Evolutionary conservation across 1,140 invertebrate genomes (phyloP), one percentile per base, ranked within the genome.

Genomic region (Colletes latitarsis): DNA sequence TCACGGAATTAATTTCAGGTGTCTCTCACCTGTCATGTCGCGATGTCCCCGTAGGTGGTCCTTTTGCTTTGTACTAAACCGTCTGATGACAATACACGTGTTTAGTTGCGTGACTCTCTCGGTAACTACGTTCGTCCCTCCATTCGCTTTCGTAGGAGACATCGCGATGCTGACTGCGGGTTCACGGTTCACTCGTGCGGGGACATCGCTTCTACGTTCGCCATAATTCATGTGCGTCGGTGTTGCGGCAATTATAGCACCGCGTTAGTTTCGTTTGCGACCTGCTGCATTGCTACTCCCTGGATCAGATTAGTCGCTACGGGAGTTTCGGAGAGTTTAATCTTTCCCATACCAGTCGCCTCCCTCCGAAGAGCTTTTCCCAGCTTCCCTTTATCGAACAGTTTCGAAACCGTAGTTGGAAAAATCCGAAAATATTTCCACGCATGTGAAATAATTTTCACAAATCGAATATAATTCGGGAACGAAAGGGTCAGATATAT

Each of bases 1-100:
- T 55, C 66, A 49, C 60, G 5, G 82, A 81, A 81, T 83, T 90
- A 89, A 89, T 88, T 88, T 64, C 72, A 52, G 55, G 67, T 55
- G 55, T 77, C 82, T 79, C 75, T 88, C 71, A 80, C 43, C 69
- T 86, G 85, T 84, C 82, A 67, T 69, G 76, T 82, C 78, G 30
- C 30, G 19, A 21, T 14, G 30, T 17, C 71, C 82, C 70, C 76
- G 67, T 70, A 64, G 85, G 71, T 88, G 82, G 81, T 82, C 86
- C 83, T 88, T 88, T 78, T 80, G 70, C 76, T 63, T 75, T 84
- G 75, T 78, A 76, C 70, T 73, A 60, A 63, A 88, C 30, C 82
- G 62, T 88, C 84, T 85, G 81, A 89, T 87, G 88, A 89, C 88
- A 91, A 90, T 88, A 81, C 77, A 73, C 74, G 62, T 69, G 82